Percentiles rank a stretch among this genome's conserved stretches.
Conservation (phyloP, 2,113 vertebrate species). For the Tupaia chinensis region DNA sequence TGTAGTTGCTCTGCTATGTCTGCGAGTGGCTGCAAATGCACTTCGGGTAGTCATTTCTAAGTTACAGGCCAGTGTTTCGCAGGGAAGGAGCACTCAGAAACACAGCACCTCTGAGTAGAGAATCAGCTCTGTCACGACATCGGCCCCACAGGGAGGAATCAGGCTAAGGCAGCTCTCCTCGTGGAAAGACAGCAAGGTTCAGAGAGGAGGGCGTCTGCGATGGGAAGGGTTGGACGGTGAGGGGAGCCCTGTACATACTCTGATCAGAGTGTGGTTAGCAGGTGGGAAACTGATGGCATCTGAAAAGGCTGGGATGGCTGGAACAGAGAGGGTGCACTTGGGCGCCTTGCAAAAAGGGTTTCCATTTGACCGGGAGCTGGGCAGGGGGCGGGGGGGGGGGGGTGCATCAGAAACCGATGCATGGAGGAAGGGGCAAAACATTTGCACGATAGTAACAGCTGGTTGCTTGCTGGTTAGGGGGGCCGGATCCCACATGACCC, state of each 20-base stretch:
- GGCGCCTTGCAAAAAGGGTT: no score
- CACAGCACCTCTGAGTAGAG: background rate
- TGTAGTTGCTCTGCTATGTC: background rate
- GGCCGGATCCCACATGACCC: no score
- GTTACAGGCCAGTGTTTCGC: background rate
- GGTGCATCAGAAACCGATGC: no score
- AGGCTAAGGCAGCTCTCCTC: background rate
- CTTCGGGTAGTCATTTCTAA: background rate
- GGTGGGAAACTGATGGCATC: background rate
- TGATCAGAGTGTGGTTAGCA: background rate
- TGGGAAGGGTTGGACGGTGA: background rate
- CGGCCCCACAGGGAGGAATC: background rate
- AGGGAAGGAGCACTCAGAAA: background rate
- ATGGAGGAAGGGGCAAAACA: background rate
- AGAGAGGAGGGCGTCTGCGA: background rate
- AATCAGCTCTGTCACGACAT: background rate
- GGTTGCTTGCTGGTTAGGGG: no score
- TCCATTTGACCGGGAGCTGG: no score
- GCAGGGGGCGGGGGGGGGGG: no score
- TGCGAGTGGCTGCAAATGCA: background rate
- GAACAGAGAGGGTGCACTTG: background rate
- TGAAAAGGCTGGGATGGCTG: background rate
- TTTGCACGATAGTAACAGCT: no score
- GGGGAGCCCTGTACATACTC: background rate
- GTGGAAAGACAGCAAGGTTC: background rate